Evolutionary conservation across 2,797 vertebrate genomes (phyloP).

Genomic region (Catharus ustulatus): DNA sequence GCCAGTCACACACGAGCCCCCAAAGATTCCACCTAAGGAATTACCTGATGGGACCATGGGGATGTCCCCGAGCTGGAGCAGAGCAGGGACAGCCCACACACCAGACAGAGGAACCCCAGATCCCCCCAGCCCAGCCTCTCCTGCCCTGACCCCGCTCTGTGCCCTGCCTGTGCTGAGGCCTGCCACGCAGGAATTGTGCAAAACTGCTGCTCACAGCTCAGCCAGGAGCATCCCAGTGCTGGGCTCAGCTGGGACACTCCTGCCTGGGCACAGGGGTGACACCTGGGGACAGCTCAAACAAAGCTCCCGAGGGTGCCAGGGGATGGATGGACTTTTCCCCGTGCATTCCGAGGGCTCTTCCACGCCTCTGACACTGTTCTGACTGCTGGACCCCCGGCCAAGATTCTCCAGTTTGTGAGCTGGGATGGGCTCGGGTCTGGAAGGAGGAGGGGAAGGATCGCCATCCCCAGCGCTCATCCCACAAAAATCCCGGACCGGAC

Average conservation of each 20-base stretch:
- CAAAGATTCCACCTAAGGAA: neutral
- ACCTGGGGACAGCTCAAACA: neutral
- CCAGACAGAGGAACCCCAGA: fast-evolving
- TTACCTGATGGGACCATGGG: fast-evolving
- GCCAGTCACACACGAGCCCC: fast-evolving
- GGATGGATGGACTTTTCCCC: neutral
- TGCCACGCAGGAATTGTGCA: fast-evolving
- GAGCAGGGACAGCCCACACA: fast-evolving
- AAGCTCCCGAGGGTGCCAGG: neutral
- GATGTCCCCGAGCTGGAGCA: neutral
- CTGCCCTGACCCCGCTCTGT: neutral
- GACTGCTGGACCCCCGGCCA: too few species aligned
- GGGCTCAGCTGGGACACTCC: neutral
- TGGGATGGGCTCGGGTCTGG: too few species aligned
- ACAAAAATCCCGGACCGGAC: too few species aligned
- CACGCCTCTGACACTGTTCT: too few species aligned
- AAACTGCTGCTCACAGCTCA: neutral
- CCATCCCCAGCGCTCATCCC: too few species aligned
- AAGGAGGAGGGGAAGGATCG: too few species aligned
- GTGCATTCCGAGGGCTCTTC: too few species aligned
- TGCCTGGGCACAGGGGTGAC: neutral
- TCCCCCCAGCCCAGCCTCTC: neutral
- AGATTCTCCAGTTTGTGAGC: too few species aligned
- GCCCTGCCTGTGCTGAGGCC: neutral
- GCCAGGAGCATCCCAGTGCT: neutral